Evolutionary conservation across 2,113 vertebrate species (phyloP).

Genomic region (Circaetus gallicus): DNA sequence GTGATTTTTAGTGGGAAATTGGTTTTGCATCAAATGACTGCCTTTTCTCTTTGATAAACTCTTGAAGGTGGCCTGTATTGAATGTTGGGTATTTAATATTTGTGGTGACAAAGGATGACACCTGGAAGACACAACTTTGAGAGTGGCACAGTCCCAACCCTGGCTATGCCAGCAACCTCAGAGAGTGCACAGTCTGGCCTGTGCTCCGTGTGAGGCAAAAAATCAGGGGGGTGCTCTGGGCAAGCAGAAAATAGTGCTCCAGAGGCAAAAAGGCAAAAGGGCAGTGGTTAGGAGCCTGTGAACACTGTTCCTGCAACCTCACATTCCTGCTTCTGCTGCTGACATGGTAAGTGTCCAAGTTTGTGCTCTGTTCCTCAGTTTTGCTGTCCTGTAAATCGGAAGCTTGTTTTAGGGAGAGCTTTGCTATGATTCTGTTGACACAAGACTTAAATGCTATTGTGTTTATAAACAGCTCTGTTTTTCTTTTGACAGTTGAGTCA

Average conservation of each 20-base stretch:
- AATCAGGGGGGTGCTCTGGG: not conserved
- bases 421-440: not conserved
- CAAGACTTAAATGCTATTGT: not conserved
- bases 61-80: not conserved
- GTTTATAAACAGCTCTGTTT: not conserved
- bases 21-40: not conserved
- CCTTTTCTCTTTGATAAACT: not conserved
- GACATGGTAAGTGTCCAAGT: rapidly evolving
- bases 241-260: not conserved
- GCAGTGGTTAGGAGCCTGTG: not conserved
- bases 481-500: not conserved
- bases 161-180: not conserved
- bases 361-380: not conserved
- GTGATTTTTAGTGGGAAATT: not conserved
- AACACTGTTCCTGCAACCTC: not conserved
- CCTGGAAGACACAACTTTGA: not conserved
- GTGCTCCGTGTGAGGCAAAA: not conserved
- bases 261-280: not conserved
- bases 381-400: not conserved
- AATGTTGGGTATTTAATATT: not conserved
- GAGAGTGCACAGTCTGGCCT: not conserved
- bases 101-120: not conserved
- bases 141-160: not conserved
- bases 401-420: not conserved
- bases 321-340: not conserved